Evolutionary conservation across 2,113 vertebrate species (phyloP), one percentile per base, ranked within the genome.

Genomic region (Xenopus borealis): DNA sequence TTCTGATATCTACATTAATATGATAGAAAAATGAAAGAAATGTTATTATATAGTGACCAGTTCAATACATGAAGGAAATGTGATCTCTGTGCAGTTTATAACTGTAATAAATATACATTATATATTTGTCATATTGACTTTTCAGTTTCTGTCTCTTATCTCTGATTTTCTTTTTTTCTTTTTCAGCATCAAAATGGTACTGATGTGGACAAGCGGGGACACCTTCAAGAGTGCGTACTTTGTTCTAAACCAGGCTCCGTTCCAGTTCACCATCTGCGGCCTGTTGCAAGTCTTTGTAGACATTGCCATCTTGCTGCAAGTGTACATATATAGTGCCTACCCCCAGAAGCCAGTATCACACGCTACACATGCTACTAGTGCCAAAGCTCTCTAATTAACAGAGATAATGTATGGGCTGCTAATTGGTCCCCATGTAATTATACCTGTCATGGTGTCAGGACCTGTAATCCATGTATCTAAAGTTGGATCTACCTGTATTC

Each of bases 151-250:
- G 8, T 40, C 8, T 40, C 33, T 40, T 12, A 50, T 13, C 10
- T 61, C 30, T 66, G 12, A 14, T 78, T 71, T 19, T 75, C 69
- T 66, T 8, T 66, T 8, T 72, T 17, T 71, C 73, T 75, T 79
- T 0, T 40, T 0, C 61, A 99, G 96, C 73, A 94, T 98, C 81
- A 98, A 97, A 90, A 98, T 98, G 97, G 97, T 98, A 80, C 86
- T 95, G 85, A 98, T 99, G 97, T 99, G 97, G 97, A 94, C 94
- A 0, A 98, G 96, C 0, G 97, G 96, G 0, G 97, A 99, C 88
- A 95, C 95, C 4, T 99, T 99, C 82, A 99, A 99, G 92, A 98
- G 96, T 0, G 90, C 86, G 68, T 99, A 99, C 88, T 99, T 99
- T 90, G 88, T 98, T 74, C 71, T 98, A 72, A 98, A 96, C 4